phyloP scores from a whole-genome alignment of 2,797 vertebrate genomes.

The Xenentodon cancila region DNA sequence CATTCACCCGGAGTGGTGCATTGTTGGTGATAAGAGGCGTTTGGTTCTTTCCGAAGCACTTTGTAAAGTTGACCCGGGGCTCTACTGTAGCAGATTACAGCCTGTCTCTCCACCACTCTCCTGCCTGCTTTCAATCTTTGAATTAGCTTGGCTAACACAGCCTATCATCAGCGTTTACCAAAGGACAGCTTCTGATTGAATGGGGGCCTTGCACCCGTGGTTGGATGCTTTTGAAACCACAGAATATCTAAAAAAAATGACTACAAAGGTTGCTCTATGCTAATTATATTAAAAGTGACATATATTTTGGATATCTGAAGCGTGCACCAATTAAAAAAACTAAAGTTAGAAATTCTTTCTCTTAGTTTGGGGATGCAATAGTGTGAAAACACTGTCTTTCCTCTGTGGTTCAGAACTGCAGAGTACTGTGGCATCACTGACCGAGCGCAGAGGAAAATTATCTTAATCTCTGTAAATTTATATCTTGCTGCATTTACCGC shows the following conservation, averaged over 20 bases:
- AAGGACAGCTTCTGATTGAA: conserved; percentile 65
- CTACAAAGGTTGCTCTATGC: conserved; percentile 51
- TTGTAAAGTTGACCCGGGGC: conserved; percentile 72
- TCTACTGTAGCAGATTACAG: conserved; percentile 49
- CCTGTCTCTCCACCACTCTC: conserved; percentile 58
- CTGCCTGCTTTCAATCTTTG: conserved; percentile 64
- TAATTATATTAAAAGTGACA: conserved; percentile 46
- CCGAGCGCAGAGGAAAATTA: too few relatives aligned
- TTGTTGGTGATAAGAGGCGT: conserved; percentile 79
- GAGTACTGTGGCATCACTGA: too few relatives aligned
- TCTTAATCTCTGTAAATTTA: too few relatives aligned
- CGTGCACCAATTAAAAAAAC: too few relatives aligned
- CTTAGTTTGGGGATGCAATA: too few relatives aligned
- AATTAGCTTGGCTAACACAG: conserved; percentile 76
- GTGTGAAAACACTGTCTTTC: too few relatives aligned
- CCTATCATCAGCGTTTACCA: conserved; percentile 59
- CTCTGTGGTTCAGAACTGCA: too few relatives aligned
- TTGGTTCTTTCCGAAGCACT: conserved; percentile 66
- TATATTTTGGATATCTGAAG: too few relatives aligned
- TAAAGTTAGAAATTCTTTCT: too few relatives aligned
- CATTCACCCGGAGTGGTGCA: conserved; percentile 71
- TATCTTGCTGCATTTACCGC: too few relatives aligned
- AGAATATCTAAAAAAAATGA: conserved; percentile 21
- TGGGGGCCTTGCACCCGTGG: conserved; percentile 44
- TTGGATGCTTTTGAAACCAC: conserved; percentile 51